A percentile compares a stretch with the other conserved stretches of the same genome.
Conservation (phyloP, 2,888 invertebrate species). For the Ametastegia equiseti region DNA sequence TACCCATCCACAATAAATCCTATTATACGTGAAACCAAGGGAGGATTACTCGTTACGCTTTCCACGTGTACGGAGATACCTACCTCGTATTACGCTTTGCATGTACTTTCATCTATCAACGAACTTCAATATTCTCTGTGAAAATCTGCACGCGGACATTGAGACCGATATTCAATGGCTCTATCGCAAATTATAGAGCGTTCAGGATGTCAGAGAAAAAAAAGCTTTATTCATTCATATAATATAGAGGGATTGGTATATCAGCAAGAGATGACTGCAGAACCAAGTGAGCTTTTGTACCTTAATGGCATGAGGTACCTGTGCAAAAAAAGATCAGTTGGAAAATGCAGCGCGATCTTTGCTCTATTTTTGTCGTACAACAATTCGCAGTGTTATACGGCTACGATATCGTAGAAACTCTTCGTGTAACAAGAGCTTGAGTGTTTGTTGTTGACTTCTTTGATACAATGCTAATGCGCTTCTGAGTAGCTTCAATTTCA, state of each 20-base stretch:
- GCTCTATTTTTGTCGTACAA: not conserved
- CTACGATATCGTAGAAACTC: not conserved
- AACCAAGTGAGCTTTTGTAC: not conserved
- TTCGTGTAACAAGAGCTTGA: constrained; percentile 19
- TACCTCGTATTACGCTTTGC: not conserved
- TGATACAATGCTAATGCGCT: constrained; percentile 2
- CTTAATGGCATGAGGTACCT: not conserved
- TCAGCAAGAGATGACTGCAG: not conserved
- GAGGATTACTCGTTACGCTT: not conserved
- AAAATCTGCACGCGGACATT: not conserved
- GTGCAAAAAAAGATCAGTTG: not conserved
- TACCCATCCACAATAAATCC: not conserved
- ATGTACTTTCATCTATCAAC: not conserved
- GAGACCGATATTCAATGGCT: not conserved
- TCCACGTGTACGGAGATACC: not conserved
- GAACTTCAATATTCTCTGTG: not conserved
- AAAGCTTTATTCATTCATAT: not conserved
- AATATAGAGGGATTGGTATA: not conserved
- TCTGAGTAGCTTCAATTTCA: not conserved
- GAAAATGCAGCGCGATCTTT: constrained; percentile 5
- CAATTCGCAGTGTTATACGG: not conserved
- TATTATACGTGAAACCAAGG: not conserved
- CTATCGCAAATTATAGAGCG: not conserved
- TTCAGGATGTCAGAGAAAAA: not conserved
- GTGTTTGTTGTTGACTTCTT: constrained; percentile 16